Evolutionary conservation across 2,888 invertebrate genomes (phyloP), one percentile per base, ranked within the genome.

Genomic region (Melitaea athalia): DNA sequence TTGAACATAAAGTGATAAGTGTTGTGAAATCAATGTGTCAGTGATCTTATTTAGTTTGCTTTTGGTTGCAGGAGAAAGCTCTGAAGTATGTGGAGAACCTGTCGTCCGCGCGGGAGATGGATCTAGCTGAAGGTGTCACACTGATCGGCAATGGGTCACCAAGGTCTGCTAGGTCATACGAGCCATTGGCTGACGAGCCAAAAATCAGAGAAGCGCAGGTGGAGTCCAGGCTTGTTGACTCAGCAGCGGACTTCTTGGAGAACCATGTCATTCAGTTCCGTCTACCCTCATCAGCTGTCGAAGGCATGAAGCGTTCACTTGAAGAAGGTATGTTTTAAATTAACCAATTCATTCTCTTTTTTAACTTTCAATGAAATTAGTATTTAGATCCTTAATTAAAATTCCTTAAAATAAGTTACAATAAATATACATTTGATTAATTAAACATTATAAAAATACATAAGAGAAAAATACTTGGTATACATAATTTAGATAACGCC

Each of bases 251-350:
- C 76, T 96, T 97, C 93, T 91, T 97, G 76, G 95, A 96, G 78
- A 95, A 96, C 73, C 97, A 97, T 85, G 96, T 96, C 45, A 93
- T 97, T 75, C 97, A 97, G 86, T 95, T 97, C 83, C 96, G 95
- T 83, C 92, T 97, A 57, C 97, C 97, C 47, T 95, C 95, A 71
- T 94, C 95, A 53, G 94, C 95, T 68, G 94, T 96, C 76, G 94
- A 95, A 76, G 96, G 96, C 82, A 94, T 97, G 92, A 95, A 95
- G 84, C 94, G 96, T 72, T 96, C 96, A 45, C 93, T 96, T 70
- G 97, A 96, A 80, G 97, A 97, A 95, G 96, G 97, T 97, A 93
- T 42, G 72, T 64, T 60, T 24, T 24, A 42, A 38, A 57, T 33
- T 8, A 5, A 57, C 8, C 8, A 38, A 38, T 38, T 38, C 8